These are phyloP conservation scores for Vombatus ursinus DNA, from an alignment of 2,113 vertebrate genomes.

Conservation along the genomic window DNA sequence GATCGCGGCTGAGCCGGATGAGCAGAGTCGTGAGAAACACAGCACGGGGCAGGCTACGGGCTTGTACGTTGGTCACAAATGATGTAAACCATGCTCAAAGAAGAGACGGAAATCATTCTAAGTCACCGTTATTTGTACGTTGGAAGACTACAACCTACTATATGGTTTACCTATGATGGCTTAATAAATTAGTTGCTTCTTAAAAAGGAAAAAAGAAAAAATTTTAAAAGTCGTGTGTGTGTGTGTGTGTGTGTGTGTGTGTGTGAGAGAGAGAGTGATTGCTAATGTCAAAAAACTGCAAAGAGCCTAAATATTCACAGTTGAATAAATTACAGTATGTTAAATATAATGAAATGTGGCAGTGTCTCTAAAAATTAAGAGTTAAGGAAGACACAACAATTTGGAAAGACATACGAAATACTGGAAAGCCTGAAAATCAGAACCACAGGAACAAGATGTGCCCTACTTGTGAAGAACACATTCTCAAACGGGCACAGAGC, in stretches of 20 bases:
- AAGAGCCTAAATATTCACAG: background rate
- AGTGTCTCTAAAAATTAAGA: background rate
- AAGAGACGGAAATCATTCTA: background rate
- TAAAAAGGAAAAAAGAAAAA: background rate
- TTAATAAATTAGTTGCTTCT: background rate
- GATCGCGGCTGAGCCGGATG: background rate
- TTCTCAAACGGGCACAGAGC: background rate
- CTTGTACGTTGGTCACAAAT: background rate
- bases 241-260: no score
- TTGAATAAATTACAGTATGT: background rate
- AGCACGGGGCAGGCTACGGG: background rate
- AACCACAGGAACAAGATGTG: background rate
- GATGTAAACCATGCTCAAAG: background rate
- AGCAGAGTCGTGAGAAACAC: background rate
- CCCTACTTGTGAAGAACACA: background rate
- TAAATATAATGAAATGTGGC: background rate
- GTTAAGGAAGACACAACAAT: no score
- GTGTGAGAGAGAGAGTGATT: no score
- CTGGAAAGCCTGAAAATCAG: background rate
- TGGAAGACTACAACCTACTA: background rate
- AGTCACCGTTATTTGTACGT: constrained; percentile 9
- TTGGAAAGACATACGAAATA: background rate
- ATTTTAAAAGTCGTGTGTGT: no score
- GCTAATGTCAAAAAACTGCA: background rate
- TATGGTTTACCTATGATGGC: background rate